These are phyloP conservation scores for Tokudaia tokunoshimensis DNA, from an alignment of 2,797 vertebrate genomes.

Conservation along the genomic window DNA sequence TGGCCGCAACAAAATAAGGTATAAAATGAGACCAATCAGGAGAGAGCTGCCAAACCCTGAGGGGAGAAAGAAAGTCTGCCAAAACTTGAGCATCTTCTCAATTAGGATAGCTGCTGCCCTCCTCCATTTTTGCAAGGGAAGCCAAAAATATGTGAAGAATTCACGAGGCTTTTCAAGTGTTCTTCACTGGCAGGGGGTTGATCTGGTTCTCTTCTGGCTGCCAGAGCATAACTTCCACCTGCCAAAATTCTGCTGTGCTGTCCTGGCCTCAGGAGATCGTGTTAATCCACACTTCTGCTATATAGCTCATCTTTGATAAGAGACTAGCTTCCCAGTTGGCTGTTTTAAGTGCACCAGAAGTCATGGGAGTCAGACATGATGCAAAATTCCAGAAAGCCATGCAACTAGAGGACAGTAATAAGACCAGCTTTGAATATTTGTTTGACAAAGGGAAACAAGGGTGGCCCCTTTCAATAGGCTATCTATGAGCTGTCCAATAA, in stretches of 20 bases:
- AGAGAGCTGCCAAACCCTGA: background rate
- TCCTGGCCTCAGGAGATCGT: background rate
- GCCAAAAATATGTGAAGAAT: background rate
- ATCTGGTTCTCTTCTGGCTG: background rate
- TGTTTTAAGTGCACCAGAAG: background rate
- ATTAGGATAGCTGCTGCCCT: background rate
- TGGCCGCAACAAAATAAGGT: background rate
- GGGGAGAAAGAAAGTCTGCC: too few species aligned
- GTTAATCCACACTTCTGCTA: background rate
- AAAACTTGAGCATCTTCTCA: background rate
- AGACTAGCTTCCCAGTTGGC: background rate
- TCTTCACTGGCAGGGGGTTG: background rate
- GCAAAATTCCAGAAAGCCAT: background rate
- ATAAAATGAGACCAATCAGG: background rate
- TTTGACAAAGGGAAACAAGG: background rate
- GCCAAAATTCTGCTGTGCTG: background rate
- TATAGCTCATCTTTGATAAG: background rate
- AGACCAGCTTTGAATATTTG: background rate
- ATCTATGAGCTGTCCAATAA: background rate
- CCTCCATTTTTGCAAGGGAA: background rate
- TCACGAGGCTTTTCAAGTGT: background rate
- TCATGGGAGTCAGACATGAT: background rate
- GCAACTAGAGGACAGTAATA: background rate
- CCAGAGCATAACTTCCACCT: background rate
- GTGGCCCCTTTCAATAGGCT: background rate